Percentiles rank a stretch among this genome's conserved stretches.
phyloP scores from a whole-genome alignment of 2,888 invertebrate species.

The Sturmia bella region DNA sequence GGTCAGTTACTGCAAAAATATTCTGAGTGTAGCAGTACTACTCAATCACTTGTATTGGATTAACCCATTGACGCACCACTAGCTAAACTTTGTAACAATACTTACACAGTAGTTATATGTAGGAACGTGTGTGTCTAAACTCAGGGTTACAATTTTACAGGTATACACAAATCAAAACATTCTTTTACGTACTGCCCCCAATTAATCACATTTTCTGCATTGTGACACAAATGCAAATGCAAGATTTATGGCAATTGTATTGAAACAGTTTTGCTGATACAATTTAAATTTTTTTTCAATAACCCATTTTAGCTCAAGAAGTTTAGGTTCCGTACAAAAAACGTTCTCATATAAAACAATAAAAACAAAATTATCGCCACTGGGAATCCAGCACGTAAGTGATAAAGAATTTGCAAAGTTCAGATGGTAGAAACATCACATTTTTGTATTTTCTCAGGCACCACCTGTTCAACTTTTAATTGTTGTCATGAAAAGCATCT shows the following conservation, averaged over 20 bases:
- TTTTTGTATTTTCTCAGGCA: not conserved
- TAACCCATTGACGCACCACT: too few relatives aligned
- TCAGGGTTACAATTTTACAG: too few relatives aligned
- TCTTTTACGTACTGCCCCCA: slow-evolving; percentile 17
- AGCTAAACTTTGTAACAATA: too few relatives aligned
- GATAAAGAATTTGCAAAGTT: slow-evolving; percentile 13
- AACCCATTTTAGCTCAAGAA: slow-evolving; percentile 10
- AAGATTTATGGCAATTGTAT: slow-evolving; percentile 60
- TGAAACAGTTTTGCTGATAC: not conserved
- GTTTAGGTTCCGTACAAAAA: too few relatives aligned
- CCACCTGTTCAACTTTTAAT: slow-evolving; percentile 32
- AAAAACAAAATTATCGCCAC: not conserved
- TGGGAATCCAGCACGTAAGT: slow-evolving; percentile 46
- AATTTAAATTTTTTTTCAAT: slow-evolving; percentile 23
- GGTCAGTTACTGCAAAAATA: too few relatives aligned
- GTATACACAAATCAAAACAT: slow-evolving; percentile 6
- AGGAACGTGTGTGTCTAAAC: too few relatives aligned
- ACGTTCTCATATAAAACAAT: not conserved
- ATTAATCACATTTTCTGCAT: slow-evolving; percentile 13
- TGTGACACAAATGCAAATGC: slow-evolving; percentile 46
- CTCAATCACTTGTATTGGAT: too few relatives aligned
- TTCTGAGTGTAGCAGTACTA: too few relatives aligned
- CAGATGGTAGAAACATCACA: not conserved
- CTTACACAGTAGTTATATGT: too few relatives aligned
- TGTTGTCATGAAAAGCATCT: not conserved